These are phyloP conservation scores for Acipenser oxyrinchus DNA, from an alignment of 2,797 vertebrate genomes.

Conservation along the genomic window DNA sequence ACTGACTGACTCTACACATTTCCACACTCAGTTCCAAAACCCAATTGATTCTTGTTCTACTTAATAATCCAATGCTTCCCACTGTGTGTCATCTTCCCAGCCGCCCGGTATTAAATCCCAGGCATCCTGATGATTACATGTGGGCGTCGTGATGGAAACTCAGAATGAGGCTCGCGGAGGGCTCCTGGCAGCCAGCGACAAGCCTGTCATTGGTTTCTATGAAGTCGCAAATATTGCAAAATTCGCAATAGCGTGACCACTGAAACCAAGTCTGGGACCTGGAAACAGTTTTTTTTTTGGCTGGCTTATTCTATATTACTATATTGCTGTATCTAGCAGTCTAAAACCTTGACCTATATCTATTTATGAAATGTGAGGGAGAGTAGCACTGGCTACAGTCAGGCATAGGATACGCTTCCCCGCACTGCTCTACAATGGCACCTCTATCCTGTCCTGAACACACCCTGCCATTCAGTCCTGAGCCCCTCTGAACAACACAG, in stretches of 20 bases:
- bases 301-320: background rate
- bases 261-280: background rate
- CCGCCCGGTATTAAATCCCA: background rate
- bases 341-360: no score
- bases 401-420: no score
- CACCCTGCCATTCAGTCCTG: no score
- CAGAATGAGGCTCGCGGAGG: background rate
- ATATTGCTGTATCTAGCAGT: background rate
- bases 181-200: background rate
- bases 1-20: background rate
- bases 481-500: no score
- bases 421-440: no score
- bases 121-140: background rate
- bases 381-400: no score
- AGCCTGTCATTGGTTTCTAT: background rate
- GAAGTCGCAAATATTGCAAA: background rate
- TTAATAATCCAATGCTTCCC: conserved; percentile 1
- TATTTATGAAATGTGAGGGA: no score
- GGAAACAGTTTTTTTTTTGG: background rate
- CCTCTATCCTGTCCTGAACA: no score
- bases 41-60: conserved; percentile 1
- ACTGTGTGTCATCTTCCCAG: background rate
- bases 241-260: background rate
- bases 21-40: background rate
- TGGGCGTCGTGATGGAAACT: background rate